phyloP scores from a whole-genome alignment of 2,797 vertebrate species.

The Catostomus latipinnis region DNA sequence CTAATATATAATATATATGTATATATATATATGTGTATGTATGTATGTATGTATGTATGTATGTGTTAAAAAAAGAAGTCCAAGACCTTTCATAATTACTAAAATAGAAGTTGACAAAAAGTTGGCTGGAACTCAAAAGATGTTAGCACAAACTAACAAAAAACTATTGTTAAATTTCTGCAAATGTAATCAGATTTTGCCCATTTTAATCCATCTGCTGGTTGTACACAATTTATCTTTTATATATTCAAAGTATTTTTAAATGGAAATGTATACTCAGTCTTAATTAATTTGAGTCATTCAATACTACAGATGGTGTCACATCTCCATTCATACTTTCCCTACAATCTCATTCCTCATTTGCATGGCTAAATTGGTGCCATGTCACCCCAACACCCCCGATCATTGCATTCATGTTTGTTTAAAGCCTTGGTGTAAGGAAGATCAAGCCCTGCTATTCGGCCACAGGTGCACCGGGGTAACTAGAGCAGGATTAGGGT shows the following conservation, averaged over 20 bases:
- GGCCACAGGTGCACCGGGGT: slow-evolving; percentile 37
- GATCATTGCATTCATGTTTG: slow-evolving; percentile 23
- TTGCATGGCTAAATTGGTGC: slow-evolving; percentile 22
- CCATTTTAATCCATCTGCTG: neutral
- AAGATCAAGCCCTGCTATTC: slow-evolving; percentile 45
- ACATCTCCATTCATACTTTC: slow-evolving; percentile 26
- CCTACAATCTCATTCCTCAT: neutral
- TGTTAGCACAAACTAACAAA: too few species aligned
- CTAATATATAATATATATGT: too few species aligned
- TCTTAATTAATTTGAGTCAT: neutral
- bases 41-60: too few species aligned
- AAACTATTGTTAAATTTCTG: too few species aligned
- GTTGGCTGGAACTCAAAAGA: too few species aligned
- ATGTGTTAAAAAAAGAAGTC: too few species aligned
- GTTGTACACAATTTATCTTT: neutral
- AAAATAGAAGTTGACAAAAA: too few species aligned
- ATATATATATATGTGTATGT: too few species aligned
- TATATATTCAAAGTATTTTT: too few species aligned
- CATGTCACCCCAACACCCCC: neutral
- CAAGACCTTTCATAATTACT: too few species aligned
- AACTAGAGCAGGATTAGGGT: slow-evolving; percentile 43
- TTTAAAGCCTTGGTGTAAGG: slow-evolving; percentile 45
- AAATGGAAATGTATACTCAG: neutral
- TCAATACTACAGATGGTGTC: slow-evolving; percentile 14
- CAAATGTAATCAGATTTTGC: too few species aligned